phyloP scores from a whole-genome alignment of 2,888 invertebrate species.

The Lapara coniferarum region DNA sequence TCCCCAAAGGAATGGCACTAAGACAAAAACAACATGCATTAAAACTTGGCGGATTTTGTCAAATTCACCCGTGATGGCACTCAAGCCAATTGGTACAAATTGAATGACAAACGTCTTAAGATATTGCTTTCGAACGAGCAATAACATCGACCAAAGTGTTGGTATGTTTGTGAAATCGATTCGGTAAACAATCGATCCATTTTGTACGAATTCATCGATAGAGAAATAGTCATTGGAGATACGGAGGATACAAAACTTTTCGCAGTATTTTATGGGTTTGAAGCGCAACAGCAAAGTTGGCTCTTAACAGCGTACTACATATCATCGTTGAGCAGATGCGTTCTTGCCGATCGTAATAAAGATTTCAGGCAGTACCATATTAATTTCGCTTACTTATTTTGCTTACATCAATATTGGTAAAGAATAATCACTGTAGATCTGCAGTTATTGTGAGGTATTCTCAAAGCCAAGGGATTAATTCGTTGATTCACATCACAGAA shows the following conservation, averaged over 20 bases:
- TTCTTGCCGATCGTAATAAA: no score
- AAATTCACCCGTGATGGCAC: conserved; percentile 18
- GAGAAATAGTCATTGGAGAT: not conserved
- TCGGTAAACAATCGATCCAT: not conserved
- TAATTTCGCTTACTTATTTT: no score
- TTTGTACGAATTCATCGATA: not conserved
- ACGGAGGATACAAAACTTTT: no score
- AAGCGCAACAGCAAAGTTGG: no score
- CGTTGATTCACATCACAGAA: not conserved
- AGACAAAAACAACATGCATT: conserved; percentile 15
- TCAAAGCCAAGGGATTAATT: not conserved
- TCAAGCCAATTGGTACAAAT: conserved; percentile 23
- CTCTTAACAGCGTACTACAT: no score
- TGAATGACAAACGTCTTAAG: conserved; percentile 15
- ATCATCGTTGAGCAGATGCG: no score
- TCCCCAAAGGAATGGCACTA: not conserved
- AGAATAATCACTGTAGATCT: not conserved
- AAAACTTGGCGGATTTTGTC: conserved; percentile 20
- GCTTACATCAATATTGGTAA: no score
- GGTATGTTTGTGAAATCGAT: not conserved
- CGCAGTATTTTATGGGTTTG: not conserved
- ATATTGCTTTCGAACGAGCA: conserved; percentile 19
- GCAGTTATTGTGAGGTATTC: not conserved
- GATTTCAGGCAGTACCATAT: no score
- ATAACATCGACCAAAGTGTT: not conserved